Evolutionary conservation across 92 coral and sea anemone genomes (phyloP).

Genomic region (Umimayanthus kanabou): DNA sequence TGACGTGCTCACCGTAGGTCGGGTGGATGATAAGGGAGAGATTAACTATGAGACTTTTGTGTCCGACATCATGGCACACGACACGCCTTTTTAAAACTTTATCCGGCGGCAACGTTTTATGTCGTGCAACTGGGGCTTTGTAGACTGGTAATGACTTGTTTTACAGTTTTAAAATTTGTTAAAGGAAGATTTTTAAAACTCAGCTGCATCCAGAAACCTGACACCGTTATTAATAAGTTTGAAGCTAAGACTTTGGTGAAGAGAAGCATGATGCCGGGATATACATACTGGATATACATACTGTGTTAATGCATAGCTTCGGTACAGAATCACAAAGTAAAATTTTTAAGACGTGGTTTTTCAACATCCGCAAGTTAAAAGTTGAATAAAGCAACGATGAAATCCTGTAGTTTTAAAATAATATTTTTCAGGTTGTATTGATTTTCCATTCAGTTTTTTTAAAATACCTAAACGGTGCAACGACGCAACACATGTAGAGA

Average conservation of each 20-base stretch:
- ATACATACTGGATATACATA: background rate
- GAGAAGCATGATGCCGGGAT: too few relatives aligned
- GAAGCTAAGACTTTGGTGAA: too few relatives aligned
- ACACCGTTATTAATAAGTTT: too few relatives aligned
- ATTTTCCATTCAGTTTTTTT: background rate
- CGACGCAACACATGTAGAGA: background rate
- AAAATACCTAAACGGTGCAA: too few relatives aligned
- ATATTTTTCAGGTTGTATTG: background rate
- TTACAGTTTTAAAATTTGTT: too few relatives aligned
- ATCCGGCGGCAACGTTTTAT: background rate
- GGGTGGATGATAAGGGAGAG: conserved; percentile 85
- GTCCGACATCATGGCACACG: conserved; percentile 49
- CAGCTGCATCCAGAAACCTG: background rate
- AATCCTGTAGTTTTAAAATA: too few relatives aligned
- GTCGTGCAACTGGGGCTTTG: background rate
- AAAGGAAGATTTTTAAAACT: background rate
- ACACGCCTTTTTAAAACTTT: background rate
- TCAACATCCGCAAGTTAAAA: too few relatives aligned
- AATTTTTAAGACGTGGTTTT: background rate
- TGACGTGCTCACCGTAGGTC: conserved; percentile 75
- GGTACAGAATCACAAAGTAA: too few relatives aligned
- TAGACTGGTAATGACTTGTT: background rate
- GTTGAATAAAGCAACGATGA: too few relatives aligned
- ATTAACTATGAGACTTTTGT: conserved; percentile 81
- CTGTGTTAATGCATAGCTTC: background rate